Conservation (phyloP, 2,113 vertebrate species). For the Scartelaos histophorus region DNA sequence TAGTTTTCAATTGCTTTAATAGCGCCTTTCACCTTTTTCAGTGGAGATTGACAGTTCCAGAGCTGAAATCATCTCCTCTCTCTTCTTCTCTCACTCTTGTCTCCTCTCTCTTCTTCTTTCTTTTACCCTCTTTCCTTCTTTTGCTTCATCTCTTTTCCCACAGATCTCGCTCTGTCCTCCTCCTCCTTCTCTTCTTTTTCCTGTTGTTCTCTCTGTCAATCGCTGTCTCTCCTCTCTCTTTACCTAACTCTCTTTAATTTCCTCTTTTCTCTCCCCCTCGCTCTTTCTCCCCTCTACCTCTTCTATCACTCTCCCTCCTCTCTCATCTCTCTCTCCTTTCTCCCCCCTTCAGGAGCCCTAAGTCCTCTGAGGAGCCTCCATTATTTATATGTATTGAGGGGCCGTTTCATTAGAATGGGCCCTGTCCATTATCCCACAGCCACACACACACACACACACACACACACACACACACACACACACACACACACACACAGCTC, state of each 20-base stretch:
- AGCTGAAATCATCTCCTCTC: too few relatives aligned
- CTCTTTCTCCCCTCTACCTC: slow-evolving; percentile 30
- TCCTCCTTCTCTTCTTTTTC: neutral
- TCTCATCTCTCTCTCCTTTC: slow-evolving; percentile 30
- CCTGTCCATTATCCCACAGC: slow-evolving; percentile 46
- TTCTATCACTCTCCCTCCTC: slow-evolving; percentile 22
- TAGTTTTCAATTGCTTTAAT: too few relatives aligned
- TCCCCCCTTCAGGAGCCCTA: slow-evolving; percentile 28
- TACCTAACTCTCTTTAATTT: neutral
- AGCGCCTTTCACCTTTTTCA: too few relatives aligned
- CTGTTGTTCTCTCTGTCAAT: neutral
- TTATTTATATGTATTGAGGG: slow-evolving; percentile 67
- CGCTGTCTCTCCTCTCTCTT: neutral
- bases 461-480: too few relatives aligned
- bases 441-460: too few relatives aligned
- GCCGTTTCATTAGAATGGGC: slow-evolving; percentile 66
- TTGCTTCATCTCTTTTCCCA: too few relatives aligned
- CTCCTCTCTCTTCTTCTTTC: neutral
- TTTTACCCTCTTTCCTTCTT: too few relatives aligned
- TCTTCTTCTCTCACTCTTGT: too few relatives aligned
- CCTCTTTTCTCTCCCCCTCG: slow-evolving; percentile 32
- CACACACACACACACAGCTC: too few relatives aligned
- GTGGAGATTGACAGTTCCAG: too few relatives aligned
- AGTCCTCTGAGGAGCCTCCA: slow-evolving; percentile 58
- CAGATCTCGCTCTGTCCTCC: too few relatives aligned